phyloP scores from a whole-genome alignment of 2,113 vertebrate species.

The Heterotis niloticus region DNA sequence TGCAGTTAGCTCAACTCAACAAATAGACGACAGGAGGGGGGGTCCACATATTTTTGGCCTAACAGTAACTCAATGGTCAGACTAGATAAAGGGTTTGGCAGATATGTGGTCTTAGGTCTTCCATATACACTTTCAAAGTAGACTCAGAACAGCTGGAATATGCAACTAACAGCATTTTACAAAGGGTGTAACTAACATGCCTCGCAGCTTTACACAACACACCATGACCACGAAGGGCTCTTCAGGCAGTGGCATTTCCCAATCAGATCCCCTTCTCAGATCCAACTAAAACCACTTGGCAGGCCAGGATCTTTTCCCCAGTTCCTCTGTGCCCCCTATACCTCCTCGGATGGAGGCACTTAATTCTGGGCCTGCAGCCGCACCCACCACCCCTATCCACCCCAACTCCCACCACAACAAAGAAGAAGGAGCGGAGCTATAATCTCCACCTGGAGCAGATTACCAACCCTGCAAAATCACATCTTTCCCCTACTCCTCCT shows the following conservation, averaged over 20 bases:
- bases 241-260: background rate
- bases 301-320: background rate
- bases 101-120: too few species aligned
- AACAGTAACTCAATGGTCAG: too few species aligned
- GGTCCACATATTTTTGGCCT: too few species aligned
- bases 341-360: background rate
- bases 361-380: background rate
- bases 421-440: background rate
- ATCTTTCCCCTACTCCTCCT: background rate
- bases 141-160: background rate
- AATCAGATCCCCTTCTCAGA: background rate
- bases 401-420: background rate
- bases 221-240: background rate
- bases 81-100: too few species aligned
- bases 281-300: background rate
- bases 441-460: slow-evolving; percentile 14
- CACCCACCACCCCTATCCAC: background rate
- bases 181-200: too few species aligned
- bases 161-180: background rate
- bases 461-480: slow-evolving; percentile 1
- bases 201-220: too few species aligned
- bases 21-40: too few species aligned
- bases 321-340: too few species aligned
- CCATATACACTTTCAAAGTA: too few species aligned
- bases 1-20: too few species aligned